A percentile compares a stretch with the other conserved stretches of the same genome.
These are phyloP conservation scores for Drosophila pseudotalamancana DNA, from an alignment of 2,888 invertebrate genomes.

Conservation along the genomic window DNA sequence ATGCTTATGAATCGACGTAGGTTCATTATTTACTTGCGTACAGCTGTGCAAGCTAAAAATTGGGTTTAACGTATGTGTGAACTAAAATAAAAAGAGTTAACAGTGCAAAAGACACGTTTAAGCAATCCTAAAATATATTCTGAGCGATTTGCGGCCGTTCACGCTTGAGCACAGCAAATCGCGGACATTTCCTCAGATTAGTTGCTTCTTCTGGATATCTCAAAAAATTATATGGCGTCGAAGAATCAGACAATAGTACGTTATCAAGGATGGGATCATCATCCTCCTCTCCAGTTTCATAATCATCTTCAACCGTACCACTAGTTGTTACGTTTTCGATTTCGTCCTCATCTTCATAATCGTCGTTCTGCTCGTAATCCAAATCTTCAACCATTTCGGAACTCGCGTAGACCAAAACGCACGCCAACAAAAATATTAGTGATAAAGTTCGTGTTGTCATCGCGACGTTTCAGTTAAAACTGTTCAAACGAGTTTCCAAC, in stretches of 20 bases:
- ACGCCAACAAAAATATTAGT: conserved; percentile 6
- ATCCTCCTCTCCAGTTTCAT: conserved; percentile 5
- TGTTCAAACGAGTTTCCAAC: neutral
- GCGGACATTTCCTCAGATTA: conserved; percentile 20
- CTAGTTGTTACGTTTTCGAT: neutral
- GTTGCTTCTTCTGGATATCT: conserved; percentile 8
- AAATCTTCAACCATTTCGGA: neutral
- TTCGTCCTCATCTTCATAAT: conserved; percentile 1
- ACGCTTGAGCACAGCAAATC: conserved; percentile 49
- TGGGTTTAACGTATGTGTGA: neutral
- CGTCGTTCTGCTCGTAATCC: conserved; percentile 2
- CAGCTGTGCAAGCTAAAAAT: conserved; percentile 53
- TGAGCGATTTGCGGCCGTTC: neutral
- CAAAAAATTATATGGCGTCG: conserved; percentile 27
- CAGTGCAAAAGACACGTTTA: conserved; percentile 24
- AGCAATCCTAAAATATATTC: neutral
- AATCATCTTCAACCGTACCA: neutral
- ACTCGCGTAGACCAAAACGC: neutral
- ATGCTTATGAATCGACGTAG: neutral
- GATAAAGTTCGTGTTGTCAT: conserved; percentile 20
- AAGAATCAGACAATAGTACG: neutral
- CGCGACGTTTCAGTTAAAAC: conserved; percentile 16
- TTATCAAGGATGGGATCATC: conserved; percentile 2
- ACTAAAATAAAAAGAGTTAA: neutral
- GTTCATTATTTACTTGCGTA: conserved; percentile 18